Conservation (phyloP, 2,797 vertebrate genomes). For the Sebastes goodei region DNA sequence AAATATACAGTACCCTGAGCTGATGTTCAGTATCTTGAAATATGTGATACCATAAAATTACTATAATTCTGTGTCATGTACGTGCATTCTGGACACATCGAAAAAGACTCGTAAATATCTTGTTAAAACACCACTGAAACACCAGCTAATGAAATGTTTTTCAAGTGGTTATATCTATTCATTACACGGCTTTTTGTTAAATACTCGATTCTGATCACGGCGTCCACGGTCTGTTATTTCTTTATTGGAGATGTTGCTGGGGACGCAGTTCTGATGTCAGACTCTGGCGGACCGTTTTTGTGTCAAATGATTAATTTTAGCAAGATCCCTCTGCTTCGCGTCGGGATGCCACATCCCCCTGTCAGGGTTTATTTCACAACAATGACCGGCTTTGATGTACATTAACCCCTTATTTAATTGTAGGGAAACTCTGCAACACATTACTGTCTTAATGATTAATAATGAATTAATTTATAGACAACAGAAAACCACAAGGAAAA, state of each 20-base stretch:
- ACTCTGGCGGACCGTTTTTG: too few species aligned
- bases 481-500: neutral
- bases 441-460: neutral
- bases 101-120: neutral
- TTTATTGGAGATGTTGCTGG: too few species aligned
- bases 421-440: neutral
- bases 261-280: too few species aligned
- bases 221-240: too few species aligned
- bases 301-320: too few species aligned
- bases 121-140: neutral
- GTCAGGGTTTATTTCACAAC: too few species aligned
- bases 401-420: neutral
- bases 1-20: too few species aligned
- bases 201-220: too few species aligned
- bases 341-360: too few species aligned
- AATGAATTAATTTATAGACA: neutral
- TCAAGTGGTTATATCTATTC: neutral
- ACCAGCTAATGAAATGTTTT: neutral
- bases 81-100: neutral
- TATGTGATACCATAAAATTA: neutral
- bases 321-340: too few species aligned
- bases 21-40: neutral
- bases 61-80: neutral
- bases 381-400: too few species aligned
- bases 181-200: too few species aligned